These are phyloP conservation scores for Zaprionus tsacasi DNA, from an alignment of 1,140 invertebrate genomes.

Conservation along the genomic window DNA sequence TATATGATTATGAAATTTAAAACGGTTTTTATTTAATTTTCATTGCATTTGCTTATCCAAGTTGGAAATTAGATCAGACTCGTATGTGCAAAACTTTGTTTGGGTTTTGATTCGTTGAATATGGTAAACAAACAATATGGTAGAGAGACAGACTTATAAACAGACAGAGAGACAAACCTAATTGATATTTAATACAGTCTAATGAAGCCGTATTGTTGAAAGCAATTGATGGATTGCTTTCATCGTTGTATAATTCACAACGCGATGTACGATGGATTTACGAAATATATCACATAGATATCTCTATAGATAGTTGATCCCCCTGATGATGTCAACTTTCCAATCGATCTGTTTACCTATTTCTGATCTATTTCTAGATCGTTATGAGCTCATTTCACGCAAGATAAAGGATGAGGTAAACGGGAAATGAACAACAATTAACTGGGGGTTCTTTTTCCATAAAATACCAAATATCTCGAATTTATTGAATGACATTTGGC, in stretches of 20 bases:
- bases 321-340: slow-evolving; percentile 1
- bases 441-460: slow-evolving; percentile 7
- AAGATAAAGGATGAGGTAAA: slow-evolving; percentile 32
- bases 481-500: slow-evolving; percentile 62
- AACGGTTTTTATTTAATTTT: slow-evolving; percentile 64
- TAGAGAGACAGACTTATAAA: not conserved
- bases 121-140: slow-evolving; percentile 2
- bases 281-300: not conserved
- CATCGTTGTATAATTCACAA: not conserved
- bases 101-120: not conserved
- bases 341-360: not conserved
- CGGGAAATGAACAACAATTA: slow-evolving; percentile 36
- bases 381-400: slow-evolving; percentile 22
- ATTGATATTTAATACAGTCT: slow-evolving; percentile 17
- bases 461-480: slow-evolving; percentile 55
- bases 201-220: slow-evolving; percentile 23
- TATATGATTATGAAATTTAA: slow-evolving; percentile 66
- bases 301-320: not conserved
- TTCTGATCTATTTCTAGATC: not conserved
- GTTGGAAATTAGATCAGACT: slow-evolving; percentile 45
- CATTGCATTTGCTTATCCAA: slow-evolving; percentile 54
- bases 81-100: slow-evolving; percentile 30
- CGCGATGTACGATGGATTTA: not conserved
- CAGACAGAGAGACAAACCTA: not conserved
- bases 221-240: not conserved